Evolutionary conservation across 2,888 invertebrate genomes (phyloP), one percentile per base, ranked within the genome.

Genomic region (Ectobius pallidus): DNA sequence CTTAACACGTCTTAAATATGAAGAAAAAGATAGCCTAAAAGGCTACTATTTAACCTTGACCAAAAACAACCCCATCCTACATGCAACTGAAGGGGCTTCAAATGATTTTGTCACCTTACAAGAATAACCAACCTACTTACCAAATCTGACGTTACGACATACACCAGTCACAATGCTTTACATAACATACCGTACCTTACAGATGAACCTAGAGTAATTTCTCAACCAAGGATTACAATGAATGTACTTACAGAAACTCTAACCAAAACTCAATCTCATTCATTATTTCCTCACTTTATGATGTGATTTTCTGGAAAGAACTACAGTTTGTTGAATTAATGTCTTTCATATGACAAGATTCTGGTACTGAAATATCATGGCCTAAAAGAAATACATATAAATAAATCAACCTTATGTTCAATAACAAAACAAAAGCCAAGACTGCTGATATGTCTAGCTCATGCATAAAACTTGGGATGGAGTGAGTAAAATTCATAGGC

Each of bases 251-350:
- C 74, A 74, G 72, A 72, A 65, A 72, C 46, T 71, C 44, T 67
- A 71, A 74, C 44, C 69, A 34, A 72, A 74, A 69, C 61, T 74
- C 74, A 74, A 74, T 63, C 74, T 69, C 69, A 65, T 30, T 58
- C 58, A 34, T 71, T 39, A 58, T 69, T 69, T 74, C 74, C 72
- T 69, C 72, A 70, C 52, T 72, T 68, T 74, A 55, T 65, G 74
- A 49, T 69, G 73, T 72, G 46, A 71, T 62, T 44, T 75, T 75
- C 75, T 75, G 75, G 75, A 75, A 75, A 75, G 75, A 75, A 75
- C 75, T 75, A 71, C 73, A 75, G 49, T 71, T 73, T 72, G 39
- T 67, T 62, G 39, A 46, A 71, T 71, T 71, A 71, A 71, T 70
- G 58, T 58, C 58, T 58, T 58, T 58, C 58, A 52, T 22, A 52